phyloP scores from a whole-genome alignment of 2,797 vertebrate genomes.

The Vipera ursinii region DNA sequence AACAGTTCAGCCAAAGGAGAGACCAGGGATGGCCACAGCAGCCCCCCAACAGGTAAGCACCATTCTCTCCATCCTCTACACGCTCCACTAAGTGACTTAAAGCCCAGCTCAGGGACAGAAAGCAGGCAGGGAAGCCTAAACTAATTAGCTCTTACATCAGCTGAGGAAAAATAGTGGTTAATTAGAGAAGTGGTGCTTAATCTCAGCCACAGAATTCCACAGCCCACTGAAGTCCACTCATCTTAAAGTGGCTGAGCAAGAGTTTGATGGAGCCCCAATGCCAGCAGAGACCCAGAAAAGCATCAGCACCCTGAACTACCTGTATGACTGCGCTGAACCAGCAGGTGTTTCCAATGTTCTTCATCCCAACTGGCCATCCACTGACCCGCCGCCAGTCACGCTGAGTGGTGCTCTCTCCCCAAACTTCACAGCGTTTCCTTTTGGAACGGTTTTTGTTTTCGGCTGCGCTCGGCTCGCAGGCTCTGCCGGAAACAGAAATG shows the following conservation, averaged over 20 bases:
- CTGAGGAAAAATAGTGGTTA: not conserved
- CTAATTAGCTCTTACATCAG: not conserved
- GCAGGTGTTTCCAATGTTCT: conserved; percentile 95
- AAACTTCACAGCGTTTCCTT: conserved; percentile 87
- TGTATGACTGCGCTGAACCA: conserved; percentile 99
- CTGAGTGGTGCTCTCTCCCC: conserved; percentile 81
- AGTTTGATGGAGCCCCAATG: not conserved
- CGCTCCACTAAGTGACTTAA: not conserved
- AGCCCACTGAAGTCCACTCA: not conserved
- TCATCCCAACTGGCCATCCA: conserved; percentile 93
- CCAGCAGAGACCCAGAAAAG: not conserved
- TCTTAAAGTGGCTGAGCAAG: not conserved
- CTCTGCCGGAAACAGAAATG: conserved; percentile 63
- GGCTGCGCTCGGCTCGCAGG: conserved; percentile 72
- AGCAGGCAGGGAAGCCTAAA: not conserved
- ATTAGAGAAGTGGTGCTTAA: not conserved
- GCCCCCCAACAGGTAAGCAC: not conserved
- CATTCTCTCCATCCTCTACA: not conserved
- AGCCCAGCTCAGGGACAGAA: not conserved
- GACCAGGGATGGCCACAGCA: not conserved
- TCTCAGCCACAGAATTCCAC: not conserved
- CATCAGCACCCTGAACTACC: conserved; percentile 67
- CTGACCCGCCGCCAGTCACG: conserved; percentile 84
- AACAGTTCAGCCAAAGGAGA: not conserved
- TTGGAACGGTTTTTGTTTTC: conserved; percentile 84